phyloP scores from a whole-genome alignment of 2,113 vertebrate species.

The Oceanodroma tethys region DNA sequence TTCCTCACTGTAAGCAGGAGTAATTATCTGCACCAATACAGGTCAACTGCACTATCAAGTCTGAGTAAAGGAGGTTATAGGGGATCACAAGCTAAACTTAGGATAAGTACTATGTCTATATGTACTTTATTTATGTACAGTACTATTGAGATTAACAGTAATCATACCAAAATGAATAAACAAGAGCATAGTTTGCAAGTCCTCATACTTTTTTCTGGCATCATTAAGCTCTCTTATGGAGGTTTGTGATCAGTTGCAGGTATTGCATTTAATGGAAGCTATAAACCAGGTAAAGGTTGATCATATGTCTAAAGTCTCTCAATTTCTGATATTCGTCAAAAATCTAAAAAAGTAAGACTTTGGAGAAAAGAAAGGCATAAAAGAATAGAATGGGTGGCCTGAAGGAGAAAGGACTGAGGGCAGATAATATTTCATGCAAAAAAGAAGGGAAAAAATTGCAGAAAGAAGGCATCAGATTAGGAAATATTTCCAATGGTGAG shows the following conservation, averaged over 20 bases:
- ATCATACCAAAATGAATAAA: background rate
- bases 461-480: background rate
- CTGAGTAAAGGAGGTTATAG: background rate
- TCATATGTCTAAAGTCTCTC: background rate
- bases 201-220: background rate
- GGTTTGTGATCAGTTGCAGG: background rate
- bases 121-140: background rate
- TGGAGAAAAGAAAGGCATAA: background rate
- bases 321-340: background rate
- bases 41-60: background rate
- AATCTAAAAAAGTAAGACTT: background rate
- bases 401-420: background rate
- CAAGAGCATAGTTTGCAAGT: background rate
- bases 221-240: background rate
- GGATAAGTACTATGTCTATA: background rate
- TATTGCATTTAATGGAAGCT: background rate
- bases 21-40: background rate
- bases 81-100: background rate
- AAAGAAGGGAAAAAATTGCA: background rate
- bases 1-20: background rate
- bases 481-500: background rate
- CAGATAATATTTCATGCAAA: background rate
- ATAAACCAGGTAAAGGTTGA: background rate
- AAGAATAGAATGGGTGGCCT: background rate
- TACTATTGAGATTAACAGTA: background rate